Evolutionary conservation across 2,113 vertebrate genomes (phyloP).

Genomic region (Muntiacus muntjak): DNA sequence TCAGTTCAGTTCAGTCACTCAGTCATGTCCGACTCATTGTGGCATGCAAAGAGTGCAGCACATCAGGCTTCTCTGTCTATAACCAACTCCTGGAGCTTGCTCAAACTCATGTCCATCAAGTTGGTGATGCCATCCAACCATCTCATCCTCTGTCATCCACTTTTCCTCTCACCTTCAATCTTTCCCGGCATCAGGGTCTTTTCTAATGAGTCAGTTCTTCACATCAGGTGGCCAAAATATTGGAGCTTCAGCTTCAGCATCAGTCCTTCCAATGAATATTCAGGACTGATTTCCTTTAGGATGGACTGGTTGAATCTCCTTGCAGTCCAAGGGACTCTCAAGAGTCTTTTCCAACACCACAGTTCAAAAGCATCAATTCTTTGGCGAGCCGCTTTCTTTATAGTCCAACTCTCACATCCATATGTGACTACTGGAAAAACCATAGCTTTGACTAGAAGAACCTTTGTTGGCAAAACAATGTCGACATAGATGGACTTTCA

Average conservation of each 20-base stretch:
- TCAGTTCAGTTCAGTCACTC: background rate
- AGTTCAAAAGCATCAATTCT: background rate
- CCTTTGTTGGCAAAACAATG: background rate
- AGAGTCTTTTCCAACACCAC: background rate
- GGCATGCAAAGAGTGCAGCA: background rate
- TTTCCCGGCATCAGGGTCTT: background rate
- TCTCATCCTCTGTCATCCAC: accelerated
- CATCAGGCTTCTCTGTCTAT: accelerated
- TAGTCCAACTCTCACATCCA: background rate
- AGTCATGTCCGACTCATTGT: background rate
- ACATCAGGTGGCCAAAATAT: background rate
- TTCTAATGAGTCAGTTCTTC: background rate
- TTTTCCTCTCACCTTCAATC: background rate
- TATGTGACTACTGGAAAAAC: background rate
- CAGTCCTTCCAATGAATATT: background rate
- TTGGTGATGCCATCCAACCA: background rate
- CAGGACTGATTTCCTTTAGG: background rate
- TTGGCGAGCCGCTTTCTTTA: background rate
- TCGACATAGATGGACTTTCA: background rate
- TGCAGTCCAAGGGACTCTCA: background rate
- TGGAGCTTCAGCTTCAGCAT: background rate
- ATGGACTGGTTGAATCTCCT: background rate
- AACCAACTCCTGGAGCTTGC: background rate
- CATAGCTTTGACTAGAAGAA: background rate
- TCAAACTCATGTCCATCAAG: background rate